Conservation (phyloP, 2,113 vertebrate genomes). For the Entomyzon cyanotis region DNA sequence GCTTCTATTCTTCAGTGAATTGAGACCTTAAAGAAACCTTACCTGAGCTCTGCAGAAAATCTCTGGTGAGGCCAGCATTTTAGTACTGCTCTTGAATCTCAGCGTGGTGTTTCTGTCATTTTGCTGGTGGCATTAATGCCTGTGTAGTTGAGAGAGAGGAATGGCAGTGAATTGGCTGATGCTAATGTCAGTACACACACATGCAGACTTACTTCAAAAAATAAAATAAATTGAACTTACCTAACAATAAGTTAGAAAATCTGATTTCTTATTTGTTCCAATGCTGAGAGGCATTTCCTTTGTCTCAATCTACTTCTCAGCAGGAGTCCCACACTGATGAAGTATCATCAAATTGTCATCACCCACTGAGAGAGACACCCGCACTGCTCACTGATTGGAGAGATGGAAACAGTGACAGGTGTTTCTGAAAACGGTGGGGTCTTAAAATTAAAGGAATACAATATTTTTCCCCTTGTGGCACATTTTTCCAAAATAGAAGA, state of each 20-base stretch:
- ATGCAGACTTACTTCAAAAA: background rate
- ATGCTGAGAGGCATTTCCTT: constrained; percentile 69
- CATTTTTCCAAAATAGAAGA: background rate
- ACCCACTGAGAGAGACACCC: constrained; percentile 67
- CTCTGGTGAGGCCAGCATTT: background rate
- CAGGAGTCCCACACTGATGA: constrained; percentile 74
- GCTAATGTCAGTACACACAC: background rate
- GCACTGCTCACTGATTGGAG: constrained; percentile 50
- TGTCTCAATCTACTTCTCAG: constrained; percentile 74
- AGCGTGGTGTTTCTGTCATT: background rate
- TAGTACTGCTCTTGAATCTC: background rate
- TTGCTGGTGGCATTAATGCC: background rate
- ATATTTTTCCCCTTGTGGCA: background rate
- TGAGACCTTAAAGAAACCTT: background rate
- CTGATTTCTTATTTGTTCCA: constrained; percentile 64
- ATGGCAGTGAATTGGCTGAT: background rate
- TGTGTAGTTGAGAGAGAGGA: background rate
- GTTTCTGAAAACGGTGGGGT: constrained; percentile 58
- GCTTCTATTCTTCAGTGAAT: background rate
- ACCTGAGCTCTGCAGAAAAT: background rate
- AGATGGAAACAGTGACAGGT: constrained; percentile 63
- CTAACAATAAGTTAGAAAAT: constrained; percentile 29
- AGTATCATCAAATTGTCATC: constrained; percentile 77
- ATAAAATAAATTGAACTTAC: background rate
- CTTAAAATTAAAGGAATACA: constrained; percentile 41